These are phyloP conservation scores for Xanthorhoe designata DNA, from an alignment of 2,888 invertebrate species.

Conservation along the genomic window DNA sequence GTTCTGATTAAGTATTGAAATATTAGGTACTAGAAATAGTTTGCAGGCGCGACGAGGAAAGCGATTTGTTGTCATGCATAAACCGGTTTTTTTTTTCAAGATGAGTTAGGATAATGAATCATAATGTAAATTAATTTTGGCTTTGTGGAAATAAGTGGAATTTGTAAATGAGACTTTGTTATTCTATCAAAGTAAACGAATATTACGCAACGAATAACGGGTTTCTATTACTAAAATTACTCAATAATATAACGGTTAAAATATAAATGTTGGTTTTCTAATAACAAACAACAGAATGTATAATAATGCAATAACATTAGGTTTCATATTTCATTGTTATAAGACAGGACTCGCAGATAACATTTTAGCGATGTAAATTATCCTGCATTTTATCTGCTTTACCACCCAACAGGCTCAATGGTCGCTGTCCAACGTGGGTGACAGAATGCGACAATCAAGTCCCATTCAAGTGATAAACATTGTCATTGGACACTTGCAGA, in stretches of 20 bases:
- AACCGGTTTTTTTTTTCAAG: too few relatives aligned
- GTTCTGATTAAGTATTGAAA: slow-evolving; percentile 3
- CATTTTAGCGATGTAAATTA: background rate
- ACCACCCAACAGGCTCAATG: background rate
- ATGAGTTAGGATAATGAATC: too few relatives aligned
- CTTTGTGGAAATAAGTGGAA: background rate
- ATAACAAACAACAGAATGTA: background rate
- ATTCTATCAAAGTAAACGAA: too few relatives aligned
- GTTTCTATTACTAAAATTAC: too few relatives aligned
- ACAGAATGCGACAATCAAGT: slow-evolving; percentile 12
- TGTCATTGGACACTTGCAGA: slow-evolving; percentile 10
- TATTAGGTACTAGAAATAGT: background rate
- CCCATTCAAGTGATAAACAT: slow-evolving; percentile 6
- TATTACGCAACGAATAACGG: too few relatives aligned
- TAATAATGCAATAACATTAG: background rate
- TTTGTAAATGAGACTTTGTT: too few relatives aligned
- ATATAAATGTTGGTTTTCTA: background rate
- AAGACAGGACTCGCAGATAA: background rate
- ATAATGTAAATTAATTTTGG: background rate
- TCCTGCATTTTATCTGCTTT: background rate
- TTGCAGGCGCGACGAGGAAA: background rate
- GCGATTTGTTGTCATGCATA: slow-evolving; percentile 3
- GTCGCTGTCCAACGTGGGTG: slow-evolving; percentile 17
- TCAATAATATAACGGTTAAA: background rate
- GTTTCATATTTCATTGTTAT: background rate